These are phyloP conservation scores for Saimiri boliviensis DNA, from an alignment of 2,113 vertebrate species.

Conservation along the genomic window DNA sequence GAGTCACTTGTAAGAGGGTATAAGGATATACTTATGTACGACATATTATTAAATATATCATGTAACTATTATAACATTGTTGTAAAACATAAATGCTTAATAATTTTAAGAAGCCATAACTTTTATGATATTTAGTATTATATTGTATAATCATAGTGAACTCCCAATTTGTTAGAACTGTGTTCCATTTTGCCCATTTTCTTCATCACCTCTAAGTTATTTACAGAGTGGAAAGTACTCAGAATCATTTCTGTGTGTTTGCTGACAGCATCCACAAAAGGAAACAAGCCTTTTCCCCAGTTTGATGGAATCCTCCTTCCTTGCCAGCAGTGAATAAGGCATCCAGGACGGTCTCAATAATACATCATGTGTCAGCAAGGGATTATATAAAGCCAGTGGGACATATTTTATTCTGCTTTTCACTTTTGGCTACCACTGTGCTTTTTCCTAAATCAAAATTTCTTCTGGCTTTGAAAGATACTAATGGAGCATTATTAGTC, in stretches of 20 bases:
- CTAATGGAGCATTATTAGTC: constrained; percentile 70
- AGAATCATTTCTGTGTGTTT: constrained; percentile 13
- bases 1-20: neutral
- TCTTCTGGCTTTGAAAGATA: constrained; percentile 62
- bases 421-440: constrained; percentile 44
- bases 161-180: constrained; percentile 9
- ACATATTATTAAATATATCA: no score
- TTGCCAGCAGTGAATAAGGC: neutral
- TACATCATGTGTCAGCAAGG: constrained; percentile 51
- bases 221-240: neutral
- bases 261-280: constrained; percentile 22
- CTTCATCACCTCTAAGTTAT: neutral
- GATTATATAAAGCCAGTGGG: constrained; percentile 66
- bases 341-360: constrained; percentile 10
- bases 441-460: constrained; percentile 60
- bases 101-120: neutral
- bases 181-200: neutral
- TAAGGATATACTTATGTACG: neutral
- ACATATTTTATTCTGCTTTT: constrained; percentile 59
- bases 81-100: no score
- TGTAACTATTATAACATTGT: no score
- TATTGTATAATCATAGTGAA: neutral
- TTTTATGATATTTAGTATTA: neutral
- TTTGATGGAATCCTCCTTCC: neutral
- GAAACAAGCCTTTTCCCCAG: neutral